Percentiles rank a stretch among this genome's conserved stretches.
Conservation (phyloP, 2,113 vertebrate genomes). For the Eubucco bourcierii region DNA sequence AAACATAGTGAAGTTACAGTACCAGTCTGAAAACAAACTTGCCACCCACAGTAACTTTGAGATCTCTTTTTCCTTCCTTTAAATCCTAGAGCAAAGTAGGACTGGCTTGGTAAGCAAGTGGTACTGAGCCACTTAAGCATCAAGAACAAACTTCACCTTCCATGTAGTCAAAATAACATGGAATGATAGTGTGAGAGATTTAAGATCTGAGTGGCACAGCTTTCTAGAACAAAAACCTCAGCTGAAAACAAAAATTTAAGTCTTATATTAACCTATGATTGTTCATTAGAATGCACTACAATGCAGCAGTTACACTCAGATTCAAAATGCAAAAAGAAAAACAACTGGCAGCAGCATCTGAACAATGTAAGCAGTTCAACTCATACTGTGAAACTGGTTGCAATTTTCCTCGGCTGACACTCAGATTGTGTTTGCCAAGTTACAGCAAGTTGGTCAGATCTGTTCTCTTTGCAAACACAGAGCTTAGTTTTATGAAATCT, state of each 20-base stretch:
- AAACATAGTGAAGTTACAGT: background rate
- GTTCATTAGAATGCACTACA: background rate
- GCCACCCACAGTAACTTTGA: background rate
- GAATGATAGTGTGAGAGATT: background rate
- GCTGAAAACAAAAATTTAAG: background rate
- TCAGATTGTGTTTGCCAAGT: background rate
- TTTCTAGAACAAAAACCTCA: background rate
- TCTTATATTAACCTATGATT: background rate
- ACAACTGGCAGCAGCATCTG: background rate
- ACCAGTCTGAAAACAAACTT: background rate
- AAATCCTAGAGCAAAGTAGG: background rate
- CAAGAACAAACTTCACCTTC: background rate
- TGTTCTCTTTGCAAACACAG: slow-evolving; percentile 22
- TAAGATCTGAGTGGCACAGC: background rate
- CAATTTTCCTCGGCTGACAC: slow-evolving; percentile 32
- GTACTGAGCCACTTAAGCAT: background rate
- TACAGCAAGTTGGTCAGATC: background rate
- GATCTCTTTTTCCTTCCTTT: background rate
- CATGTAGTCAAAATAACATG: background rate
- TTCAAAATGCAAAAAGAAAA: background rate
- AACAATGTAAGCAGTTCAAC: background rate
- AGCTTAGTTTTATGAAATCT: slow-evolving; percentile 1
- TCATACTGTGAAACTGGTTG: background rate
- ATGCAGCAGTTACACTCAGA: background rate
- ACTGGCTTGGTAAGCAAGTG: background rate